Conservation (phyloP, 2,797 vertebrate species). For the Ciconia nigra region DNA sequence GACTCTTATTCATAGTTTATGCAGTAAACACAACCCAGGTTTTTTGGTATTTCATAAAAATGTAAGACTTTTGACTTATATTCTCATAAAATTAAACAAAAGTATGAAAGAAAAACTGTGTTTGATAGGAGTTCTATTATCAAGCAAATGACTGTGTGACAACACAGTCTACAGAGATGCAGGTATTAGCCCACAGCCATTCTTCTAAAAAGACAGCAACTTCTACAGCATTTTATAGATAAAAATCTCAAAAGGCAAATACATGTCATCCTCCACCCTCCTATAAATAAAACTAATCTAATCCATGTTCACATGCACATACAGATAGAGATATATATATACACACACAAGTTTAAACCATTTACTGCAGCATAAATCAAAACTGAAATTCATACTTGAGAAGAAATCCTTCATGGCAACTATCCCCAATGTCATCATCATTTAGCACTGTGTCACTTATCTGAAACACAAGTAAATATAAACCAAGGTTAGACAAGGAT, state of each 20-base stretch:
- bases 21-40: not conserved
- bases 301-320: not conserved
- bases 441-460: conserved; percentile 93
- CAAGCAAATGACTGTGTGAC: not conserved
- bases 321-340: not conserved
- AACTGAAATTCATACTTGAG: conserved; percentile 87
- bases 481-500: not conserved
- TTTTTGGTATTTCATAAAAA: not conserved
- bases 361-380: not conserved
- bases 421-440: conserved; percentile 98
- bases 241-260: not conserved
- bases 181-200: not conserved
- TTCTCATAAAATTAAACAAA: not conserved
- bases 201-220: not conserved
- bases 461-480: conserved; percentile 73
- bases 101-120: not conserved
- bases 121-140: not conserved
- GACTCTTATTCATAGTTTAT: not conserved
- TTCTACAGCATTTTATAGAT: not conserved
- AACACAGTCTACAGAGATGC: not conserved
- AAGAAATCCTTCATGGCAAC: conserved; percentile 96
- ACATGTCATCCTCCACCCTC: not conserved
- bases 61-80: not conserved
- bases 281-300: not conserved
- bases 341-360: not conserved